These are phyloP conservation scores for Chelon auratus DNA, from an alignment of 2,797 vertebrate genomes.

Conservation along the genomic window DNA sequence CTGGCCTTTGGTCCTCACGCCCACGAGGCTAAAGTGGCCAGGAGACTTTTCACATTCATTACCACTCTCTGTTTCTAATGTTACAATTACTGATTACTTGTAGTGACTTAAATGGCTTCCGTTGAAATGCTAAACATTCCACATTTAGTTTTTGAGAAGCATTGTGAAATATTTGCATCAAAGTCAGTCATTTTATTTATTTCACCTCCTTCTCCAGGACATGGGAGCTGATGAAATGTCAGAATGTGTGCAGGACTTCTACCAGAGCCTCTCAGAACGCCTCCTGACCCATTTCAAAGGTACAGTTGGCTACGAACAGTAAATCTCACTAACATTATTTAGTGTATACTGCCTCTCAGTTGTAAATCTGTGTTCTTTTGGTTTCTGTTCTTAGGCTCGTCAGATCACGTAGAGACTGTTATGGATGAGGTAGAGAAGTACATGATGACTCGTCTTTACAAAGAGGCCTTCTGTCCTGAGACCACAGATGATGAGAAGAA, in stretches of 20 bases:
- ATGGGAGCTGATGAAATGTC: slow-evolving; percentile 93
- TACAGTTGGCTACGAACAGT: background rate
- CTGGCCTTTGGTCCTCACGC: too few relatives aligned
- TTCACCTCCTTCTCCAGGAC: slow-evolving; percentile 81
- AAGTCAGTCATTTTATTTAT: background rate
- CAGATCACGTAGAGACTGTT: slow-evolving; percentile 92
- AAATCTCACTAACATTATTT: background rate
- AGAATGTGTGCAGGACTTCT: slow-evolving; percentile 96
- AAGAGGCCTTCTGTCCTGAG: slow-evolving; percentile 97
- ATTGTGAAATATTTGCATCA: too few relatives aligned
- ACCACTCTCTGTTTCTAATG: background rate
- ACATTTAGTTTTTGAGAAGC: too few relatives aligned
- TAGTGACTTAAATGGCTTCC: too few relatives aligned
- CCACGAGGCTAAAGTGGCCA: too few relatives aligned
- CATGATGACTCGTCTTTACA: slow-evolving; percentile 97
- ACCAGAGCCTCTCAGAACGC: slow-evolving; percentile 95
- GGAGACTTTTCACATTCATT: background rate
- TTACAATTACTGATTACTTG: too few relatives aligned
- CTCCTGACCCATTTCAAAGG: slow-evolving; percentile 93
- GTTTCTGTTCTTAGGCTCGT: slow-evolving; percentile 82
- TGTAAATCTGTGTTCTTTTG: background rate
- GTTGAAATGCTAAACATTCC: too few relatives aligned
- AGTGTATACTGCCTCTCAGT: background rate
- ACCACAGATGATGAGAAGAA: slow-evolving; percentile 98
- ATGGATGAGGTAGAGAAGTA: slow-evolving; percentile 99